Base-by-base conservation (phyloP, 2,888 invertebrate genomes). In the Mesoligia furuncula region DNA sequence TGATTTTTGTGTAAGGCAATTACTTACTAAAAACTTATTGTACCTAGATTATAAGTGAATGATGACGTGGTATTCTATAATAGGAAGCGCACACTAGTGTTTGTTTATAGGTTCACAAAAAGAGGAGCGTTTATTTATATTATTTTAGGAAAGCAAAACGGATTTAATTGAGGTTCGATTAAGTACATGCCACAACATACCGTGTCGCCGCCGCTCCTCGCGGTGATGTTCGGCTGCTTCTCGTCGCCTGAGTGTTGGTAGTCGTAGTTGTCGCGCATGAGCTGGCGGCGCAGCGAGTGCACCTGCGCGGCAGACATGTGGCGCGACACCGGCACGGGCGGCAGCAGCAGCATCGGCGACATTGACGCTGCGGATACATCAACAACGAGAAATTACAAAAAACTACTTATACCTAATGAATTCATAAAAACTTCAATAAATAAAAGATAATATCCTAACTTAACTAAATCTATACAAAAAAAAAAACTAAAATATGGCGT, bases 251-350 rank as follows among this genome's bases (percentile, higher is more conserved):
- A 62, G 24, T 87, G 78, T 8, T 86, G 79, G 80, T 94, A 94
- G 83, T 94, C 94, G 78, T 94, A 94, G 88, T 94, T 94, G 77
- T 93, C 88, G 4, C 81, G 75, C 91, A 93, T 93, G 42, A 94
- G 90, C 75, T 93, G 90, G 9, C 91, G 88, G 0, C 93, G 90
- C 39, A 94, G 80, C 15, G 79, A 77, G 6, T 80, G 82, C 9
- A 83, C 81, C 20, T 91, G 79, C 11, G 73, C 77, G 27, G 66
- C 64, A 2, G 78, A 15, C 48, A 39, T 57, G 70, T 57, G 77
- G 9, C 54, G 75, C 59, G 68, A 1, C 9, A 8, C 17, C 36
- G 42, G 15, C 39, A 1, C 27, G 13, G 31, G 39, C 51, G 36
- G 45, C 54, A 15, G 42, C 59, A 17, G n/a, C 64, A 8, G 51